Evolutionary conservation across 2,797 vertebrate genomes (phyloP).

Genomic region (Decapterus maruadsi): DNA sequence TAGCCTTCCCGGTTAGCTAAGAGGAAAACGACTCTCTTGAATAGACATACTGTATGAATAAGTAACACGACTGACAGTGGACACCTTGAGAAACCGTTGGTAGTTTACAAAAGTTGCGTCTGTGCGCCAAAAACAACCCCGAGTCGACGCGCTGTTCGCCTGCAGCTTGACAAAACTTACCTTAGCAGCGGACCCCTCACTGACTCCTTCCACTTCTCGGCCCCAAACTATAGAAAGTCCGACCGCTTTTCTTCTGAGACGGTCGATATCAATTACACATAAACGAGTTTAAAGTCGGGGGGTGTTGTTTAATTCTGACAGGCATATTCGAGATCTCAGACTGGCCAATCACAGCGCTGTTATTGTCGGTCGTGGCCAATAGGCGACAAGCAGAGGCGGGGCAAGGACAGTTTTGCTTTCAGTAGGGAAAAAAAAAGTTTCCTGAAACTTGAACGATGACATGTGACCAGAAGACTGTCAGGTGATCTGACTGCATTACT

Average conservation of each 20-base stretch:
- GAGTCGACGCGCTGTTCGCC: background rate
- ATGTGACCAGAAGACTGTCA: constrained; percentile 85
- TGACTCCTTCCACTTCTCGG: constrained; percentile 16
- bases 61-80: constrained; percentile 73
- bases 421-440: constrained; percentile 73
- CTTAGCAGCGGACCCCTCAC: constrained; percentile 33
- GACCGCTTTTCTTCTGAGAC: constrained; percentile 32
- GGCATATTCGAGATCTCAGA: background rate
- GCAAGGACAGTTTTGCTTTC: constrained; percentile 48
- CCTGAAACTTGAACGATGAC: constrained; percentile 84
- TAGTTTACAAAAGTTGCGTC: constrained; percentile 48
- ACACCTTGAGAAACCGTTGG: constrained; percentile 66
- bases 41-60: constrained; percentile 57
- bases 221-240: constrained; percentile 25
- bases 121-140: constrained; percentile 2
- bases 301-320: constrained; percentile 63
- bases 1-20: background rate
- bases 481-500: constrained; percentile 72
- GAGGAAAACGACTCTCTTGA: background rate
- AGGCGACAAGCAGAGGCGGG: constrained; percentile 53
- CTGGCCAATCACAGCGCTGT: constrained; percentile 64
- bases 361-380: constrained; percentile 56
- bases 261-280: constrained; percentile 73
- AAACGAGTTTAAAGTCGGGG: constrained; percentile 71
- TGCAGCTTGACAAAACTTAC: constrained; percentile 69